Percentiles rank a stretch among this genome's conserved stretches.
Conservation (phyloP, 2,797 vertebrate genomes). For the Enteromius radiatus region DNA sequence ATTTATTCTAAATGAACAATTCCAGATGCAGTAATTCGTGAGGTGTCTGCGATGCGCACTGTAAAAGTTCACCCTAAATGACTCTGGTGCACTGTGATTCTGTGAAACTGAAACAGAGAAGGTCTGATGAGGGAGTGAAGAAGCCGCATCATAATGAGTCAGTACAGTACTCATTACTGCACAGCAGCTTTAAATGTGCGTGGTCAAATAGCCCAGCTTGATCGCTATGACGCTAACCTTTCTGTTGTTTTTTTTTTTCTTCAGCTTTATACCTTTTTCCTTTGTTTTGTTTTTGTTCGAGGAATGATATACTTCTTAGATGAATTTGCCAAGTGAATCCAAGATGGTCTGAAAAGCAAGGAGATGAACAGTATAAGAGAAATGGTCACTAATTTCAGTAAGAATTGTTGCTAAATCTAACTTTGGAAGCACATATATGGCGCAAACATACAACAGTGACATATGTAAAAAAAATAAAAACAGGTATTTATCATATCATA, state of each 20-base stretch:
- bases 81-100: conserved; percentile 34
- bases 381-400: neutral
- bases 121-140: conserved; percentile 7
- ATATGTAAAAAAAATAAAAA: no score
- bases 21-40: neutral
- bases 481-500: no score
- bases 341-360: neutral
- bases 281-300: neutral
- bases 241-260: neutral
- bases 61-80: conserved; percentile 52
- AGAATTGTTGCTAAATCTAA: neutral
- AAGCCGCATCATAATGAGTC: conserved; percentile 53
- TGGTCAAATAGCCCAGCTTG: conserved; percentile 18
- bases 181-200: conserved; percentile 16
- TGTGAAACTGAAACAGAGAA: conserved; percentile 49
- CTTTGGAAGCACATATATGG: neutral
- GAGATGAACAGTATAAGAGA: neutral
- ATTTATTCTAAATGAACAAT: neutral
- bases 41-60: neutral
- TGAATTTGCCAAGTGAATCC: neutral
- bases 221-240: neutral
- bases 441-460: neutral
- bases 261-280: neutral
- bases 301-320: neutral
- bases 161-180: conserved; percentile 40